phyloP scores from a whole-genome alignment of 2,113 vertebrate species.

The Apteryx mantelli region DNA sequence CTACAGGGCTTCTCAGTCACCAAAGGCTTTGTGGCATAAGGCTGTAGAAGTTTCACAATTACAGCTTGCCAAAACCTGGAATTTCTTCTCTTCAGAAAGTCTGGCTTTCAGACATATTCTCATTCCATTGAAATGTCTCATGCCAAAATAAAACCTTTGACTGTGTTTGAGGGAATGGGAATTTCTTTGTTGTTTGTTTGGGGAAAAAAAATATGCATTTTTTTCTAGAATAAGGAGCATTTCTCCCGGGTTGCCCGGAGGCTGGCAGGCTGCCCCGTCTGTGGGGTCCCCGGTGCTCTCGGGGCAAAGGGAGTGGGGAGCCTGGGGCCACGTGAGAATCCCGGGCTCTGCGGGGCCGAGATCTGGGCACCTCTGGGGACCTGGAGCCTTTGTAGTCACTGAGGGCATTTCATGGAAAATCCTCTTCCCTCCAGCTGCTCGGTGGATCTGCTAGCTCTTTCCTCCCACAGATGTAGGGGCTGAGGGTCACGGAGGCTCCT shows the following conservation, averaged over 20 bases:
- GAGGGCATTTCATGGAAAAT: neutral
- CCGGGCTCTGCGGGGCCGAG: neutral
- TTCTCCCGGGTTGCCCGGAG: neutral
- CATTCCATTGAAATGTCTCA: neutral
- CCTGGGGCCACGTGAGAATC: neutral
- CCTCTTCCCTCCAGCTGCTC: neutral
- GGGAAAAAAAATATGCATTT: neutral
- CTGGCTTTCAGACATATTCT: neutral
- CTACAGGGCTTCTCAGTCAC: neutral
- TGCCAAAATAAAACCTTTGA: fast-evolving
- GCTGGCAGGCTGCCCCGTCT: neutral
- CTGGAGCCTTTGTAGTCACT: no score
- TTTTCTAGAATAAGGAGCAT: neutral
- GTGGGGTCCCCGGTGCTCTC: neutral
- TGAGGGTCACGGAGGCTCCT: neutral
- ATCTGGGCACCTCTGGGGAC: neutral
- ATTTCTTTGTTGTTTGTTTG: neutral
- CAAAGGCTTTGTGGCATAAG: neutral
- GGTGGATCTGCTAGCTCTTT: neutral
- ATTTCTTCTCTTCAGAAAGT: neutral
- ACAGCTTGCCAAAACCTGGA: neutral
- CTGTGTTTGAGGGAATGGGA: neutral
- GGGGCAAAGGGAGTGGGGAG: no score
- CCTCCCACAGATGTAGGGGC: neutral
- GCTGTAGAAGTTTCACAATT: neutral